Evolutionary conservation across 2,113 vertebrate genomes (phyloP).

Genomic region (Eurystomus gularis): DNA sequence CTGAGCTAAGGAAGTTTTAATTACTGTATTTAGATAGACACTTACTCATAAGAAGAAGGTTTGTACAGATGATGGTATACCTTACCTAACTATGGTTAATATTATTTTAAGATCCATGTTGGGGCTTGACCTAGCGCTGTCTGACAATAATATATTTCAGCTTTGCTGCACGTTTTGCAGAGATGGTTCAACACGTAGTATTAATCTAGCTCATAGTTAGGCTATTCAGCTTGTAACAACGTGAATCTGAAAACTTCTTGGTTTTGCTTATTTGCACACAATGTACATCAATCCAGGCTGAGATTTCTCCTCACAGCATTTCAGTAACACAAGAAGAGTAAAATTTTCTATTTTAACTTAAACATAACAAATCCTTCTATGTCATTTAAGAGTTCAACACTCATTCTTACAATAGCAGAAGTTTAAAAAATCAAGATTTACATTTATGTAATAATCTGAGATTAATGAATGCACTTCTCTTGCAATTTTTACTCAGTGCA

Average conservation of each 20-base stretch:
- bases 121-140: neutral
- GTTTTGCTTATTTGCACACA: neutral
- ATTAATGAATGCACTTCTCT: neutral
- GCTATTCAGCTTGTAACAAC: neutral
- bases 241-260: neutral
- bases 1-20: neutral
- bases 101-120: neutral
- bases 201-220: neutral
- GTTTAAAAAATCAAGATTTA: neutral
- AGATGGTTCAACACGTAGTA: neutral
- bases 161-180: neutral
- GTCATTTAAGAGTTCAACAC: neutral
- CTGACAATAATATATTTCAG: neutral
- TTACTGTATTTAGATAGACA: neutral
- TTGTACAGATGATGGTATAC: neutral
- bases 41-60: neutral
- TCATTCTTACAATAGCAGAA: neutral
- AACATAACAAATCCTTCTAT: neutral
- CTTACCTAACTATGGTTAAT: neutral
- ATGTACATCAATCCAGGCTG: neutral
- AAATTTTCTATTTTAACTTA: neutral
- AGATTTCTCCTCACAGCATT: neutral
- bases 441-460: neutral
- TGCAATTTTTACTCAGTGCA: neutral
- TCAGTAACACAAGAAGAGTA: neutral